Base-by-base conservation (phyloP, 2,888 invertebrate genomes). In the Allacma fusca region DNA sequence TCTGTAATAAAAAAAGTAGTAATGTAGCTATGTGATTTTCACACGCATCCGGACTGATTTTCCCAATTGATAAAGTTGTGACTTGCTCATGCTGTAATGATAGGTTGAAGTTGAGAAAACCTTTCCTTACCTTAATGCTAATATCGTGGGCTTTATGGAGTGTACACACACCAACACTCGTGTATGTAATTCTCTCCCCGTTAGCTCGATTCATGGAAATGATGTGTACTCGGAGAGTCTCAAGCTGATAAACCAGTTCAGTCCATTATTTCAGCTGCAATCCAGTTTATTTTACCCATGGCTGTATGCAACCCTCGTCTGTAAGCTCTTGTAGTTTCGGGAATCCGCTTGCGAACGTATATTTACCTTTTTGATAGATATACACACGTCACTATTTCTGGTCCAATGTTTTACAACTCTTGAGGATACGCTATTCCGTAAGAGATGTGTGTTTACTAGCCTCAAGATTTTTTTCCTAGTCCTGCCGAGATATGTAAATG, bases 21-120 rank as follows among this genome's bases (percentile, higher is more conserved):
- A 64, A 24, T 64, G 26, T 12, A 23, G 26, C 40, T 64, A 62
- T 73, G 64, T 64, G 75, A 75, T 75, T 75, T 68, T 80, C 80
- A 79, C 79, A 80, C 80, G 80, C 72, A 76, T 71, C 79, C 74
- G 57, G 28, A 67, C 76, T 81, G 81, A 81, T 82, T 81, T 80
- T 81, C 80, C 73, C 82, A 80, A 82, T 82, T 82, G 82, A 82
- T 82, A 82, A 82, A 80, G 78, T 79, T 80, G 75, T 81, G 78
- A 72, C 65, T 79, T 57, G 73, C 76, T 73, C 69, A 68, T 40
- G 13, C 5, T 40, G 40, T 79, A 79, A 79, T 79, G 73, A 79
- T 76, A 70, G 74, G 74, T 65, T 77, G 21, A 19, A 50, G 13
- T 75, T 26, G 64, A 40, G 19, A 21, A 23, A 40, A 69, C 69